Conservation (phyloP, 2,113 vertebrate species). For the Rhinolophus sinicus region DNA sequence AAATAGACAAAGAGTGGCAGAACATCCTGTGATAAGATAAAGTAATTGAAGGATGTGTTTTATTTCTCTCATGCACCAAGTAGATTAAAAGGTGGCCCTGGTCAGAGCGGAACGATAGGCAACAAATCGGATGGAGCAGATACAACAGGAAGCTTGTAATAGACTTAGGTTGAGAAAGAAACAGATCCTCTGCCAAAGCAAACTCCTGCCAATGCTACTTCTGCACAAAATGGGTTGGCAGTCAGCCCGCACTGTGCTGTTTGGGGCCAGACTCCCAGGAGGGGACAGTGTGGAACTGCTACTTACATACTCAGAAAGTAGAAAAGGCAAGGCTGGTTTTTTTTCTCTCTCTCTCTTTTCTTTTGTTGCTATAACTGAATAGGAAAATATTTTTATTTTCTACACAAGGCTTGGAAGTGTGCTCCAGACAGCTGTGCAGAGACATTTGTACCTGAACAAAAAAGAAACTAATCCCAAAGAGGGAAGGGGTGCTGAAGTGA, state of each 20-base stretch:
- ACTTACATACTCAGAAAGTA: constrained; percentile 49
- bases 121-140: constrained; percentile 41
- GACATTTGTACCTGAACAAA: constrained; percentile 68
- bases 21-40: constrained; percentile 42
- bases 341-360: neutral
- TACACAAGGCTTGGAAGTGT: constrained; percentile 65
- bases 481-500: constrained; percentile 28
- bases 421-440: constrained; percentile 59
- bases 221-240: constrained; percentile 75
- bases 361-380: constrained; percentile 64
- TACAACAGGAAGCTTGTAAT: constrained; percentile 66
- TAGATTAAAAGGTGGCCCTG: constrained; percentile 12
- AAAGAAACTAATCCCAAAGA: constrained; percentile 32
- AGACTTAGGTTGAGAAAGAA: constrained; percentile 56
- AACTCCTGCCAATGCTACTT: constrained; percentile 58
- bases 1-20: neutral
- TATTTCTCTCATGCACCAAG: neutral
- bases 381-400: constrained; percentile 84
- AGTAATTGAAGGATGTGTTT: constrained; percentile 11
- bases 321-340: constrained; percentile 53
- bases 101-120: constrained; percentile 21
- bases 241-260: constrained; percentile 7
- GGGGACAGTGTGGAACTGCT: constrained; percentile 30
- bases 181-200: constrained; percentile 69
- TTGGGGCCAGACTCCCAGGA: constrained; percentile 72